phyloP scores from a whole-genome alignment of 1,140 invertebrate species.

The Ceratina calcarata region DNA sequence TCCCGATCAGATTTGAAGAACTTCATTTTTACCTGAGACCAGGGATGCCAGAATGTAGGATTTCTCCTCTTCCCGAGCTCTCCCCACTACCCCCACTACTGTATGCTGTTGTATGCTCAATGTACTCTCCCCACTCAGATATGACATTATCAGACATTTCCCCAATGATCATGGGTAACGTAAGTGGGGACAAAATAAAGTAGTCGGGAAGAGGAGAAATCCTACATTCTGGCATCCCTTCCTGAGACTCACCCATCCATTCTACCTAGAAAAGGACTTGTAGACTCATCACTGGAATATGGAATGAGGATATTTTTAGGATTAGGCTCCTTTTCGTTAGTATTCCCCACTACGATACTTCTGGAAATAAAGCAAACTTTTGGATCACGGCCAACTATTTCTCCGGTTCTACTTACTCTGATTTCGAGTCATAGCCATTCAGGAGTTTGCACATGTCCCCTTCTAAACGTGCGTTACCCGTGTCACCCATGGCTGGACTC shows the following conservation, averaged over 20 bases:
- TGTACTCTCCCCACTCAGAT: no score
- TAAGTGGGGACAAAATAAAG: no score
- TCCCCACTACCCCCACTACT: no score
- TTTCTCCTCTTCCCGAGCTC: no score
- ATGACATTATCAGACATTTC: no score
- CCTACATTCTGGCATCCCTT: no score
- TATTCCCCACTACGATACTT: background rate
- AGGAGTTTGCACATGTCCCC: constrained; percentile 21
- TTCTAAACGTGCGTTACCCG: constrained; percentile 5
- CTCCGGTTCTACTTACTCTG: constrained; percentile 6
- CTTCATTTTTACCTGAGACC: constrained; percentile 15
- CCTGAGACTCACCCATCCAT: constrained; percentile 37
- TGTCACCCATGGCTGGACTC: background rate
- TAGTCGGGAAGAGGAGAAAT: no score
- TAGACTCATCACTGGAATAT: background rate
- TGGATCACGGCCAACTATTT: background rate
- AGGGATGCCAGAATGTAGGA: no score
- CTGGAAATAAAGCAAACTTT: background rate
- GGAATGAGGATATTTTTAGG: background rate
- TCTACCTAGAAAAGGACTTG: constrained; percentile 32
- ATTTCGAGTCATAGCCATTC: constrained; percentile 9
- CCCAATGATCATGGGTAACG: no score
- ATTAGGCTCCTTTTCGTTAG: background rate
- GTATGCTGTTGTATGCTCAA: no score
- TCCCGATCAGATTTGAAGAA: background rate